Evolutionary conservation across 2,888 invertebrate genomes (phyloP).

Genomic region (Coleophora deauratella): DNA sequence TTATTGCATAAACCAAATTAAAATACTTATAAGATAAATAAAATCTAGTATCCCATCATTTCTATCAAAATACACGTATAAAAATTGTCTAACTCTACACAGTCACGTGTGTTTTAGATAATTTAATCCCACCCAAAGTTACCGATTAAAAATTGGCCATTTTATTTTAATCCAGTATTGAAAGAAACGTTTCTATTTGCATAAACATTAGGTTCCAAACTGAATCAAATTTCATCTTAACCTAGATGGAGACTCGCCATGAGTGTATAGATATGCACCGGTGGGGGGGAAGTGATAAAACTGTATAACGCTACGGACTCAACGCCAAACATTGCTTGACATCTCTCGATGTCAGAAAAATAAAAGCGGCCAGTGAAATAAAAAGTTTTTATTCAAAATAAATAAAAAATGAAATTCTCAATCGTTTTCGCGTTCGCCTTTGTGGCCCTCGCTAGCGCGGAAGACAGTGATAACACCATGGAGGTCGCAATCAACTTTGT

Average conservation of each 20-base stretch:
- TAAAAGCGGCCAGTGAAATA: constrained; percentile 27
- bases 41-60: too few relatives aligned
- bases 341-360: constrained; percentile 59
- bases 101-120: background rate
- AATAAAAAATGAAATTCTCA: constrained; percentile 47
- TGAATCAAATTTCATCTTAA: constrained; percentile 47
- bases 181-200: constrained; percentile 33
- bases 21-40: too few relatives aligned
- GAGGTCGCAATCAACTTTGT: constrained; percentile 79
- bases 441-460: constrained; percentile 52
- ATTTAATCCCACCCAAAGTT: background rate
- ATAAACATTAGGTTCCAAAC: constrained; percentile 46
- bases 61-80: too few relatives aligned
- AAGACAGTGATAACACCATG: constrained; percentile 70
- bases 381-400: constrained; percentile 16
- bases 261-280: constrained; percentile 32
- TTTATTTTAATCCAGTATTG: background rate
- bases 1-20: too few relatives aligned
- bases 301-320: constrained; percentile 45
- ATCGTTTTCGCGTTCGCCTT: constrained; percentile 47
- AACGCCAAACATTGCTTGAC: constrained; percentile 61
- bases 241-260: constrained; percentile 43
- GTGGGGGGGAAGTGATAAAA: constrained; percentile 67
- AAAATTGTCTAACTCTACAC: too few relatives aligned
- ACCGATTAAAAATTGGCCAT: constrained; percentile 8